These are phyloP conservation scores for Botia kubotai DNA, from an alignment of 2,797 vertebrate species.

Conservation along the genomic window DNA sequence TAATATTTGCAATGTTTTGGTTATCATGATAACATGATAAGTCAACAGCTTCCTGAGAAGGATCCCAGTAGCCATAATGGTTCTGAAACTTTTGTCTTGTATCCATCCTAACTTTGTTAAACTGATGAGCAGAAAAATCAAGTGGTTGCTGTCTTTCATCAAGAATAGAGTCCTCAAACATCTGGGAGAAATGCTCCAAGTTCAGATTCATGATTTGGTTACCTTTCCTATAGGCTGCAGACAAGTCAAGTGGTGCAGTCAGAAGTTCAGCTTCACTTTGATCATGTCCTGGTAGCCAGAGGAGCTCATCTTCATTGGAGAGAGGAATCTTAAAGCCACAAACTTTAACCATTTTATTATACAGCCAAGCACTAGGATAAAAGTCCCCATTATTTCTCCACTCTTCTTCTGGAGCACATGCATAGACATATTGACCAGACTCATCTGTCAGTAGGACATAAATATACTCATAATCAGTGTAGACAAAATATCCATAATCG, in stretches of 20 bases:
- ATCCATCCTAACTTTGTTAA: conserved; percentile 88
- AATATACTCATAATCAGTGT: conserved; percentile 90
- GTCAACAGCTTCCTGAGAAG: conserved; percentile 79
- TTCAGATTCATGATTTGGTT: conserved; percentile 90
- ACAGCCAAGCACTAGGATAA: conserved; percentile 77
- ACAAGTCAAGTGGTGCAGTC: conserved; percentile 90
- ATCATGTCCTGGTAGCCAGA: conserved; percentile 87
- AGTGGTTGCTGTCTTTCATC: conserved; percentile 80
- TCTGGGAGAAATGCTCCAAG: conserved; percentile 87
- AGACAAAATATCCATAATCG: conserved; percentile 94
- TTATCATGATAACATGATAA: conserved; percentile 76
- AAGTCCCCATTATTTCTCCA: conserved; percentile 75
- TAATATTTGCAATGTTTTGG: conserved; percentile 66
- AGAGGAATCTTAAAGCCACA: conserved; percentile 93
- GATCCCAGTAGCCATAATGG: conserved; percentile 68
- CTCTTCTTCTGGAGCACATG: conserved; percentile 85
- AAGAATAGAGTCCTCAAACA: conserved; percentile 89
- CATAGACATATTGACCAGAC: conserved; percentile 89
- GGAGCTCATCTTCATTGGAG: conserved; percentile 86
- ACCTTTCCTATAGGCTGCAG: conserved; percentile 86
- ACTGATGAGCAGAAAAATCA: conserved; percentile 86
- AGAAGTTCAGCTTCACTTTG: conserved; percentile 75
- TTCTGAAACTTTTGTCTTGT: conserved; percentile 70
- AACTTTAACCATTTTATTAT: conserved; percentile 83
- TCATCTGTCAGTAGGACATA: conserved; percentile 94